Evolutionary conservation across 2,113 vertebrate genomes (phyloP), one percentile per base, ranked within the genome.

Genomic region (Brevimyrus niger): DNA sequence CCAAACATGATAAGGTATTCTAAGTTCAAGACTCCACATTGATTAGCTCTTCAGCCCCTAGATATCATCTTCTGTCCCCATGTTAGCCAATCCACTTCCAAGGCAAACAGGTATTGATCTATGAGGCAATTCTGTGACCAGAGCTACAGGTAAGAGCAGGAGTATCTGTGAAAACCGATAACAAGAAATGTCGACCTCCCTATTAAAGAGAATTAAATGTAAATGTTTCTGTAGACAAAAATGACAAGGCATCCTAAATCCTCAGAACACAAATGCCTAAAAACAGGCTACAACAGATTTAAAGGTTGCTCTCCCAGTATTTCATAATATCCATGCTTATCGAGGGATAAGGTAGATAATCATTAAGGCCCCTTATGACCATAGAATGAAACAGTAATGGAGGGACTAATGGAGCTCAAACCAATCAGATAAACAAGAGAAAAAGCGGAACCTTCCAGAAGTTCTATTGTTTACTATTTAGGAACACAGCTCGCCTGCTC

Each of bases 1-100:
- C 93, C 93, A 96, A 96, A 96, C 94, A 96, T 94, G 95, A 94
- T 94, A 92, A 93, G 90, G 90, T 90, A 92, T 94, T 93, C 94
- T 89, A 95, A 95, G 92, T 94, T 94, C 91, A 97, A 92, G 95
- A 93, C 93, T 95, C 91, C 31, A 47, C 31, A 93, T 90, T 92
- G 94, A 95, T 95, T 93, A 91, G 76, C 73, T 89, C 91, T 89
- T 82, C 80, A 91, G 90, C 87, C 53, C 89, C 48, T 89, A 82
- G 89, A 89, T 88, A 89, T 89, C 87, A 90, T 80, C 90, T 89
- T 88, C 90, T 92, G 92, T 93, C 92, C 93, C 93, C 92, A 92
- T 47, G 21, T 47, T 89, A 94, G 91, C 90, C 91, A 91, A 94
- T 94, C 91, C 91, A 91, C 15, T 89, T 90, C 91, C 93, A 90